Evolutionary conservation across 2,797 vertebrate species (phyloP).

Genomic region (Alauda arvensis): DNA sequence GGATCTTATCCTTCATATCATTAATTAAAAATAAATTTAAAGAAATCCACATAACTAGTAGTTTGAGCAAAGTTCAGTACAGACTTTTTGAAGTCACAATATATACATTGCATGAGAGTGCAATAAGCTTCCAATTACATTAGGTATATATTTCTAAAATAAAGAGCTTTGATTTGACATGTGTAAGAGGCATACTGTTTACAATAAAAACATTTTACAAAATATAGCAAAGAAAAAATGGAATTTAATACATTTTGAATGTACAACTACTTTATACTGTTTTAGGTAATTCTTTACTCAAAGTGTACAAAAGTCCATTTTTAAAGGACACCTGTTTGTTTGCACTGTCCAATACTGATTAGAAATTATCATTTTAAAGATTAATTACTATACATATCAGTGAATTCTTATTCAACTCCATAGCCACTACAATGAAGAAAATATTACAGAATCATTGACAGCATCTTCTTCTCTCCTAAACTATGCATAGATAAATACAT

Average conservation of each 20-base stretch:
- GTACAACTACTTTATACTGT: slow-evolving; percentile 71
- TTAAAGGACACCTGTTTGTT: slow-evolving; percentile 57
- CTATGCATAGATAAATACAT: slow-evolving; percentile 67
- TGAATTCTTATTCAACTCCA: slow-evolving; percentile 67
- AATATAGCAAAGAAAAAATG: slow-evolving; percentile 71
- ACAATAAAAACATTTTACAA: slow-evolving; percentile 74
- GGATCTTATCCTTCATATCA: slow-evolving; percentile 72
- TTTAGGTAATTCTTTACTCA: slow-evolving; percentile 67
- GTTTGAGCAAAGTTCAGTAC: slow-evolving; percentile 77
- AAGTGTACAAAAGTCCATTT: slow-evolving; percentile 71
- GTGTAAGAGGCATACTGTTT: slow-evolving; percentile 69
- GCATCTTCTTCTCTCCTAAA: slow-evolving; percentile 62
- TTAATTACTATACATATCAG: slow-evolving; percentile 61
- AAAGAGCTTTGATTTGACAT: slow-evolving; percentile 72
- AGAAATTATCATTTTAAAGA: slow-evolving; percentile 60
- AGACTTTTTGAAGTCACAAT: slow-evolving; percentile 78
- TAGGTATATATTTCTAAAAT: slow-evolving; percentile 73
- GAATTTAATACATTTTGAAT: slow-evolving; percentile 74
- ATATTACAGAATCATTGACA: slow-evolving; percentile 66
- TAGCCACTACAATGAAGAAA: slow-evolving; percentile 67
- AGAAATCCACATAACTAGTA: slow-evolving; percentile 75
- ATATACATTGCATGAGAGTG: slow-evolving; percentile 80
- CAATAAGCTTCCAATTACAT: slow-evolving; percentile 78
- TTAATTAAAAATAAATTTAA: slow-evolving; percentile 78
- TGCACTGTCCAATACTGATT: slow-evolving; percentile 58